phyloP scores from a whole-genome alignment of 2,888 invertebrate genomes.

The Tricholauxania praeusta region DNA sequence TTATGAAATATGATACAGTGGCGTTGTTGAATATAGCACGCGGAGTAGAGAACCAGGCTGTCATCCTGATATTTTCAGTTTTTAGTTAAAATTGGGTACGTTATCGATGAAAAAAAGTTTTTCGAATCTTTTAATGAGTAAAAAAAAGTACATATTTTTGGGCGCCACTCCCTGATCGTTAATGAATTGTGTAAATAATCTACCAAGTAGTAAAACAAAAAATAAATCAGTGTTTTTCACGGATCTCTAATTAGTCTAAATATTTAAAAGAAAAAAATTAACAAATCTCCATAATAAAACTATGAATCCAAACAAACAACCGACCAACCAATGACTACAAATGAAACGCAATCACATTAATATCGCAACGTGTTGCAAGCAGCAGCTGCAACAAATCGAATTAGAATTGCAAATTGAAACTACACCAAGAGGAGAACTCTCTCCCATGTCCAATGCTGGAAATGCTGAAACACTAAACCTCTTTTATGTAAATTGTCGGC shows the following conservation, averaged over 20 bases:
- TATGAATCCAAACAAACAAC: conserved; percentile 1
- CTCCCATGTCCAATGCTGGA: background rate
- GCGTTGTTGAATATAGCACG: too few species aligned
- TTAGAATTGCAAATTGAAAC: conserved; percentile 30
- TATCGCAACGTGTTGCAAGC: conserved; percentile 9
- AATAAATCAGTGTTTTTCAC: background rate
- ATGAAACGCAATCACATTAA: conserved; percentile 3
- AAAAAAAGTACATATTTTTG: too few species aligned
- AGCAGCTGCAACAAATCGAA: conserved; percentile 19
- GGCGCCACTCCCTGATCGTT: too few species aligned
- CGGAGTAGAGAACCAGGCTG: too few species aligned
- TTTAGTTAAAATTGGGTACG: too few species aligned
- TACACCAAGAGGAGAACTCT: background rate
- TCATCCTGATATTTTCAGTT: too few species aligned
- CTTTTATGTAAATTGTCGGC: conserved; percentile 63
- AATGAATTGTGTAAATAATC: background rate
- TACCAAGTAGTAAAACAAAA: background rate
- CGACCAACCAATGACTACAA: background rate
- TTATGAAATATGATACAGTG: too few species aligned
- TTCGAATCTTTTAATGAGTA: too few species aligned
- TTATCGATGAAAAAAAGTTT: too few species aligned
- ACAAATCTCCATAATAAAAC: conserved; percentile 31
- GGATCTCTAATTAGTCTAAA: conserved; percentile 20
- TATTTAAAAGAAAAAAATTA: background rate
- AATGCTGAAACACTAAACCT: conserved; percentile 63